These are phyloP conservation scores for Eira barbara DNA, from an alignment of 2,113 vertebrate genomes.

Conservation along the genomic window DNA sequence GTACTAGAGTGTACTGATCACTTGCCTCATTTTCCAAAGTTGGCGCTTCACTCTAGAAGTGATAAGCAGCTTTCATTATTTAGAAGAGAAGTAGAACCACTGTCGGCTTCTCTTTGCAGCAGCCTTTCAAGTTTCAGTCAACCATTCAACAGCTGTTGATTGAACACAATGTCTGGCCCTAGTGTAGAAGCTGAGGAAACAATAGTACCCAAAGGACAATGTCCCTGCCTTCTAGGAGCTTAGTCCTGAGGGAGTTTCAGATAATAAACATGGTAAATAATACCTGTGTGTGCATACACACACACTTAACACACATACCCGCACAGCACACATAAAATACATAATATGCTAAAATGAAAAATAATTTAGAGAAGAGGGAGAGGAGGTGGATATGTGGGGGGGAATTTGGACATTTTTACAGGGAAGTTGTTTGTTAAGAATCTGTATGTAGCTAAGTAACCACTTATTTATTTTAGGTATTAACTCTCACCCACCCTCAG, in stretches of 20 bases:
- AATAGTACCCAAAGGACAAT: neutral
- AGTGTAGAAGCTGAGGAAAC: neutral
- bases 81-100: neutral
- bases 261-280: neutral
- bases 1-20: neutral
- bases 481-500: neutral
- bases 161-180: neutral
- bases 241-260: neutral
- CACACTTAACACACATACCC: neutral
- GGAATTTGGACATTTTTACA: neutral
- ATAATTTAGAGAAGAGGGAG: neutral
- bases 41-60: neutral
- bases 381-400: neutral
- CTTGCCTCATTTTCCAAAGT: neutral
- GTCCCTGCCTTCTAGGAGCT: neutral
- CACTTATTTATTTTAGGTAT: neutral
- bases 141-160: neutral
- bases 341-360: neutral
- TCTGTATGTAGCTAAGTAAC: neutral
- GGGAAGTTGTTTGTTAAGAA: neutral
- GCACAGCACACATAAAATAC: neutral
- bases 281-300: accelerated
- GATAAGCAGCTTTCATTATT: neutral
- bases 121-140: neutral
- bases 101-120: neutral